Base-by-base conservation (phyloP, 2,797 vertebrate species). In the Galaxias olidus region DNA sequence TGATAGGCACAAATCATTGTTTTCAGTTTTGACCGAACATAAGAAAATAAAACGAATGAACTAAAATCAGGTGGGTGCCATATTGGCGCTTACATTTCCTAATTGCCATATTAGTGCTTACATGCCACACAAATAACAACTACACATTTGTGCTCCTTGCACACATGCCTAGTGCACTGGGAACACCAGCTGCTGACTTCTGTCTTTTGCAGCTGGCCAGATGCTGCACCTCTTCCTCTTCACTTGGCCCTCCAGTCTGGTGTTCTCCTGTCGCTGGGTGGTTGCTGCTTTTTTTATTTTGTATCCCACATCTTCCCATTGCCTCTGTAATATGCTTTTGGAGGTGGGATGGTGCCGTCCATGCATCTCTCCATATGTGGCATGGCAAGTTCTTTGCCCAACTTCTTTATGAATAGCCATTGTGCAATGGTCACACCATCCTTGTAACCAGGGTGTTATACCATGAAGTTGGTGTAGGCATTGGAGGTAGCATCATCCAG, bases 311-410 rank as follows among this genome's bases (percentile, higher is more conserved):
- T 66, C 46, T 56, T 65, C 43, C 18, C 52, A 57, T 57, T 65
- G 19, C 53, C 42, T 65, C 44, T 51, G 15, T 60, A 4, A 67
- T 61, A 14, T 68, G 64, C 49, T 41, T 64, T 61, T 48, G 52
- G 48, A 75, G 69, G 17, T 61, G 18, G 67, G 61, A 50, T 1
- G 46, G 46, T 65, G 58, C 45, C 72, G 53, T 67, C 61, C 66
- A 50, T 59, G 53, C 1, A 4, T 14, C 57, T 73, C 70, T 52
- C 68, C 65, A 69, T 66, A 59, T 64, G 65, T 66, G 65, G 59
- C 64, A 65, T 72, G 55, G 64, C 59, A 9, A 74, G 48, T 63
- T 79, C 68, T 65, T 56, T 74, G 45, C 46, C 19, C 59, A 61
- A 46, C 59, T 71, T 18, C 47, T 70, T 70, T 20, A 68, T 73